A percentile compares a stretch with the other conserved stretches of the same genome.
phyloP scores from a whole-genome alignment of 2,113 vertebrate genomes.

The Hystrix brachyura region DNA sequence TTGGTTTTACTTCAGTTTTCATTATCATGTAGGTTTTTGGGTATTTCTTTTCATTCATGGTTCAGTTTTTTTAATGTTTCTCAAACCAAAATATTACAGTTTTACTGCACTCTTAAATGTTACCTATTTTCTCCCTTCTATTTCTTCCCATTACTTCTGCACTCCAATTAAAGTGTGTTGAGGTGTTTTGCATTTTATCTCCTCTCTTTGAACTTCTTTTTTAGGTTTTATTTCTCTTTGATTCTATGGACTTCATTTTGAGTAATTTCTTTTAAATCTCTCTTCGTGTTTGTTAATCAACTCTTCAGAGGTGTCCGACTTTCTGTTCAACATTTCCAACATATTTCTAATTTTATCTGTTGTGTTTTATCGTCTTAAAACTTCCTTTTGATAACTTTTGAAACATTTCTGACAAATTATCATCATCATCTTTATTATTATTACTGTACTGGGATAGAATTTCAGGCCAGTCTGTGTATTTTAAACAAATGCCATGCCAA shows the following conservation, averaged over 20 bases:
- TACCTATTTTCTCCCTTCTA: not conserved
- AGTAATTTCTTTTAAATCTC: not conserved
- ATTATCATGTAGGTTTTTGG: not conserved
- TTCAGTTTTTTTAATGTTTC: not conserved
- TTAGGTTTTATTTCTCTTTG: not conserved
- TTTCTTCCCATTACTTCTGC: not conserved
- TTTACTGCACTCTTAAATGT: not conserved
- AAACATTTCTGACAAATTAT: not conserved
- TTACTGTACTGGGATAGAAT: not conserved
- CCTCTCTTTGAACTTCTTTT: not conserved
- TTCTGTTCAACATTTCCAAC: not conserved
- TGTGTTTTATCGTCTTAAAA: not conserved
- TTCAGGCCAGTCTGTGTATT: not conserved
- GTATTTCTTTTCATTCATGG: not conserved
- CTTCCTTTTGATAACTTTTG: conserved; percentile 14
- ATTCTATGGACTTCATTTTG: not conserved
- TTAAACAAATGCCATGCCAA: not conserved
- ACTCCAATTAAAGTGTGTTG: not conserved
- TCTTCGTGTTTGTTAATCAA: not conserved
- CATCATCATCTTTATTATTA: not conserved
- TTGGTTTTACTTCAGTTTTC: not conserved
- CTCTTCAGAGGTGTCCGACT: not conserved
- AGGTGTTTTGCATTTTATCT: not conserved
- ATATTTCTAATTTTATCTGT: not conserved
- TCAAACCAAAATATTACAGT: not conserved